These are phyloP conservation scores for Ceyx erithaca DNA, from an alignment of 2,797 vertebrate genomes.

Conservation along the genomic window DNA sequence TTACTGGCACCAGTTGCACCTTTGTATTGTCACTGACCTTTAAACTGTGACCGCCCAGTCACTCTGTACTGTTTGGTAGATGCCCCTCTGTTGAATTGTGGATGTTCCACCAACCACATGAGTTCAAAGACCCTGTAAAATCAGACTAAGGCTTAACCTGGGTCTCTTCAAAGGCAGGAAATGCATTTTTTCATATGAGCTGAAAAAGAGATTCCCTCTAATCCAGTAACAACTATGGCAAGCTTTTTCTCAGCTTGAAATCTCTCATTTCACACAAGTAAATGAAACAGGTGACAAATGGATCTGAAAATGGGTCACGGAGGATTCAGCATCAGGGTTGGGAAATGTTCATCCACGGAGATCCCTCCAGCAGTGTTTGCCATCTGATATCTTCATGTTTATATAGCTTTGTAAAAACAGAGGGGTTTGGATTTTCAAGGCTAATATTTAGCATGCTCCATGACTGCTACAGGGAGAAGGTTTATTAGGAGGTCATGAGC, in stretches of 20 bases:
- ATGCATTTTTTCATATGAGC: conserved; percentile 8
- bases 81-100: background rate
- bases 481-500: background rate
- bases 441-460: background rate
- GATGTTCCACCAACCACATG: accelerated
- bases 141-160: background rate
- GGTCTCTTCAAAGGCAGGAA: conserved; percentile 11
- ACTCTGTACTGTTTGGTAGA: background rate
- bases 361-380: background rate
- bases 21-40: background rate
- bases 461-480: background rate
- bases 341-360: background rate
- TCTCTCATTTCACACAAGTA: background rate
- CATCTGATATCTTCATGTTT: background rate
- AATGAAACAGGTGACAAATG: conserved; percentile 48
- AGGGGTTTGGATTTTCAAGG: background rate
- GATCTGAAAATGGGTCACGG: conserved; percentile 42
- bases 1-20: background rate
- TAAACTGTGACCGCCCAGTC: background rate
- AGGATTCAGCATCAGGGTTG: background rate
- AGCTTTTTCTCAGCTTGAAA: conserved; percentile 39
- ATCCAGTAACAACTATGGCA: conserved; percentile 36
- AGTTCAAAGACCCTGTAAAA: background rate
- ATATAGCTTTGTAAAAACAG: background rate
- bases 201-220: conserved; percentile 56